Base-by-base conservation (phyloP, 2,113 vertebrate genomes). In the Oxygymnocypris stewartii region DNA sequence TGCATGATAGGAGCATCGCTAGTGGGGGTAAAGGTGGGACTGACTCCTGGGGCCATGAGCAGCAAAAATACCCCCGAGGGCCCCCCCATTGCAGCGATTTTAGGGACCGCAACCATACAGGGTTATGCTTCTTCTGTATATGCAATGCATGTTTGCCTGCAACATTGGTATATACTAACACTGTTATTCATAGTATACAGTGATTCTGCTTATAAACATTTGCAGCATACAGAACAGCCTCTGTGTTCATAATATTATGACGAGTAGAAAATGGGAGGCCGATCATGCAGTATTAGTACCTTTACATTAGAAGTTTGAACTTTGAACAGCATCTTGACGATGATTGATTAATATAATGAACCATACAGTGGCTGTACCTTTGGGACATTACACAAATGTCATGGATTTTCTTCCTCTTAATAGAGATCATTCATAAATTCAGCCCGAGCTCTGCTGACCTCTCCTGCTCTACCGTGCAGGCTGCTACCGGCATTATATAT, bases 321-420 rank as follows among this genome's bases (percentile, higher is more conserved):
- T 28, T 25, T n/a, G 23, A 25, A 86, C 23, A 0, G 71, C 51
- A 73, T 57, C 74, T 86, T 81, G 51, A 40, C 16, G 82, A 87
- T 88, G 84, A 90, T 87, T 85, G 84, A 91, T 91, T 85, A 82
- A 74, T 86, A 81, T 87, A 75, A 87, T 84, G 88, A 85, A 76
- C 69, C 78, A 71, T 86, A 40, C 63, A 79, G 59, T 74, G 69
- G 51, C 84, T 65, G 23, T 67, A 83, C 81, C 84, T 88, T 90
- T 88, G 88, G 88, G 88, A 88, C 88, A 89, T 90, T 88, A 90
- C 75, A 90, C 86, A 88, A 90, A 90, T 73, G 80, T 3, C 85
- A 90, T 88, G 79, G 88, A 91, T 90, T 89, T 86, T 88, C 77
- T 74, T 81, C 40, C 74, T 76, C 61, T 35, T 74, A 85, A 79